Percentiles rank a stretch among this genome's conserved stretches.
phyloP scores from a whole-genome alignment of 2,113 vertebrate genomes.

The Puma concolor region DNA sequence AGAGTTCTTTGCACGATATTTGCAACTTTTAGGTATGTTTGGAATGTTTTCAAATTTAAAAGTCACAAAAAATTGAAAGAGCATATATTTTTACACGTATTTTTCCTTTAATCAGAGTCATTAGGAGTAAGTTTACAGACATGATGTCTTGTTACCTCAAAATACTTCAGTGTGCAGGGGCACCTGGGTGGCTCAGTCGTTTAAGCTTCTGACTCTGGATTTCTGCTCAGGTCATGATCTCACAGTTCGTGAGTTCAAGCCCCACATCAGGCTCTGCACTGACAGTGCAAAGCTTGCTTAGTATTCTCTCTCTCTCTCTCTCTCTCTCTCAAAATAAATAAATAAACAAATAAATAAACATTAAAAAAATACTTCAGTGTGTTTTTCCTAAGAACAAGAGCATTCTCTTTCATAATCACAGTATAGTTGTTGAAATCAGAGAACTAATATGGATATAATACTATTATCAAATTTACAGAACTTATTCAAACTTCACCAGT shows the following conservation, averaged over 20 bases:
- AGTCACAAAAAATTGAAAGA: neutral
- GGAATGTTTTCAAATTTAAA: neutral
- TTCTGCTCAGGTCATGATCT: neutral
- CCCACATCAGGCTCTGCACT: neutral
- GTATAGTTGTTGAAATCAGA: neutral
- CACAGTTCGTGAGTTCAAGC: neutral
- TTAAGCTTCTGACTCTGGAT: neutral
- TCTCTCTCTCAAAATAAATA: neutral
- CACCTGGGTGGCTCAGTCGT: neutral
- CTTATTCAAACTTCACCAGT: neutral
- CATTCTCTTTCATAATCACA: neutral
- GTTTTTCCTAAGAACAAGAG: neutral
- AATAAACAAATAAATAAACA: neutral
- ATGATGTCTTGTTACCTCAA: neutral
- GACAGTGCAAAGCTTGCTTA: neutral
- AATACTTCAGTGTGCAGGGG: neutral
- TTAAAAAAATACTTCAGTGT: neutral
- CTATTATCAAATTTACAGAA: neutral
- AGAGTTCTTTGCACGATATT: neutral
- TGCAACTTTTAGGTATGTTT: neutral
- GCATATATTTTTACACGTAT: neutral
- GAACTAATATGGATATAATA: neutral
- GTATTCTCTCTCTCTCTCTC: neutral
- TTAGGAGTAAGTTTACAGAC: neutral
- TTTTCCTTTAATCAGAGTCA: neutral